A percentile compares a stretch with the other conserved stretches of the same genome.
Evolutionary conservation across 2,888 invertebrate species (phyloP).

Genomic region (Andrena fulva): DNA sequence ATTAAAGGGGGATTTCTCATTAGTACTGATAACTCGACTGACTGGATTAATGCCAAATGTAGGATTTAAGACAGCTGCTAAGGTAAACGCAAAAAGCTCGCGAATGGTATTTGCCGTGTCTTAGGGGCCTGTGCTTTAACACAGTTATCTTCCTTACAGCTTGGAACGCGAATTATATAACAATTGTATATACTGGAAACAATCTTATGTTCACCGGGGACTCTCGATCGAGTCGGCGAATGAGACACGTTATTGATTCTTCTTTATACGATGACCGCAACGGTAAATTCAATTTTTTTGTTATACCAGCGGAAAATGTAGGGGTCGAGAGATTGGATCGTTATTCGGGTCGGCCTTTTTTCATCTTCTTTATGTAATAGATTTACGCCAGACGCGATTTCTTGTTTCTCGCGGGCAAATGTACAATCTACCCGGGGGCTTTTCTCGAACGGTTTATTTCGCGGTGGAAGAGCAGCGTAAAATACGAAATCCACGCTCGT

Average conservation of each 20-base stretch:
- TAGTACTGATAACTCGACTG: constrained; percentile 49
- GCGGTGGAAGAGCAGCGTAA: constrained; percentile 32
- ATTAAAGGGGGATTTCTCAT: constrained; percentile 48
- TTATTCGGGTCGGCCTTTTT: not conserved
- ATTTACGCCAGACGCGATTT: constrained; percentile 14
- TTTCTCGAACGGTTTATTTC: constrained; percentile 47
- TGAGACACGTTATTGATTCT: constrained; percentile 32
- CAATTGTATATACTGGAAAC: not conserved
- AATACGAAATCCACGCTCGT: constrained; percentile 35
- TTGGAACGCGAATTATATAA: constrained; percentile 34
- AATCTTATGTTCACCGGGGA: not conserved
- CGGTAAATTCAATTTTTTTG: constrained; percentile 19
- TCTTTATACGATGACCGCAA: not conserved
- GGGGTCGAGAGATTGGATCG: not conserved
- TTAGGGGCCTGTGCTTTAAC: constrained; percentile 1
- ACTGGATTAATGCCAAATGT: constrained; percentile 59
- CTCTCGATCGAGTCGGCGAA: constrained; percentile 18
- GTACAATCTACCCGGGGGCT: constrained; percentile 16
- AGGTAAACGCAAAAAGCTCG: constrained; percentile 38
- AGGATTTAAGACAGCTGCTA: constrained; percentile 38
- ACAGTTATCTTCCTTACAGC: not conserved
- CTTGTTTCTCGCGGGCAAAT: constrained; percentile 36
- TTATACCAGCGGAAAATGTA: not conserved
- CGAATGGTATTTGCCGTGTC: constrained; percentile 7
- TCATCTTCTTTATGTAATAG: not conserved